These are phyloP conservation scores for Colistium nudipinnis DNA, from an alignment of 2,113 vertebrate genomes.

Conservation along the genomic window DNA sequence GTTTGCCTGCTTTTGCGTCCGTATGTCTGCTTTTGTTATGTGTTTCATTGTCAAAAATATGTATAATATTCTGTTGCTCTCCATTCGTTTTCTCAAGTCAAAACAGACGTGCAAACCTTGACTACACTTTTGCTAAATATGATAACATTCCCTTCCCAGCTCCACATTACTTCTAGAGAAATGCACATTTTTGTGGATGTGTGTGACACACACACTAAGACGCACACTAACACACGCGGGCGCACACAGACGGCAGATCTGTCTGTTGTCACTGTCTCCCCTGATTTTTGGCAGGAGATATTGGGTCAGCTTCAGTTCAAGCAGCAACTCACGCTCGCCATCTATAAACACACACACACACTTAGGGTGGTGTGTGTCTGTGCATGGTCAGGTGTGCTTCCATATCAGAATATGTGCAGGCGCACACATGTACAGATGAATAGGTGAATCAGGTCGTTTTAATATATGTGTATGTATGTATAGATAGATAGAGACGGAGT, in stretches of 20 bases:
- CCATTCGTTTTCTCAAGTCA: too few relatives aligned
- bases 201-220: constrained; percentile 5
- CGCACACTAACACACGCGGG: not conserved
- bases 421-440: too few relatives aligned
- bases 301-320: constrained; percentile 34
- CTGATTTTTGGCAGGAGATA: constrained; percentile 39
- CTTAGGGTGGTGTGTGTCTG: constrained; percentile 43
- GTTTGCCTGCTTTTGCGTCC: too few relatives aligned
- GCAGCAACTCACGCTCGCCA: constrained; percentile 42
- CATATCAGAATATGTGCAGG: too few relatives aligned
- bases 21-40: constrained; percentile 9
- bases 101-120: too few relatives aligned
- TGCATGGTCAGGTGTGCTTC: too few relatives aligned
- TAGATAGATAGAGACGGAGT: not conserved
- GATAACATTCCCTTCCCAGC: too few relatives aligned
- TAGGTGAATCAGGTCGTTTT: too few relatives aligned
- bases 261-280: constrained; percentile 32
- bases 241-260: constrained; percentile 23
- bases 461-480: not conserved
- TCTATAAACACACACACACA: constrained; percentile 49
- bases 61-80: too few relatives aligned
- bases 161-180: not conserved
- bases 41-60: too few relatives aligned
- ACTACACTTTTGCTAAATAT: too few relatives aligned
- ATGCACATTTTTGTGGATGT: not conserved